A percentile compares a stretch with the other conserved stretches of the same genome.
Conservation (phyloP, 2,888 invertebrate genomes). For the Volucella zonaria region DNA sequence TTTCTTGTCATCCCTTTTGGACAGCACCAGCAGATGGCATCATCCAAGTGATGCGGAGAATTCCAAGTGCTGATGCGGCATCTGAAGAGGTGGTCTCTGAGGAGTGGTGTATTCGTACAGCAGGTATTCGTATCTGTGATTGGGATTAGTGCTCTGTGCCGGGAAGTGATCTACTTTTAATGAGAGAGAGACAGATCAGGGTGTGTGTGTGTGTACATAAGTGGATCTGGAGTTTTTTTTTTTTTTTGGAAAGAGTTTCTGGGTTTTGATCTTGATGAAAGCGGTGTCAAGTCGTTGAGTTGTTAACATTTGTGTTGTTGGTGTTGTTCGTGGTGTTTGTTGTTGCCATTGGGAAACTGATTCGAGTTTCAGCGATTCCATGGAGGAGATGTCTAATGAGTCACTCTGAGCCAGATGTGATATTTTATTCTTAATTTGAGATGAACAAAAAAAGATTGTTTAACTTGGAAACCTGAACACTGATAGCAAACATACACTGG, state of each 20-base stretch:
- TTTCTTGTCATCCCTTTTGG: slow-evolving; percentile 71
- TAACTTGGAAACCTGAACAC: no score
- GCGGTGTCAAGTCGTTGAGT: slow-evolving; percentile 42
- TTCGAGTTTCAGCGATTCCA: not conserved
- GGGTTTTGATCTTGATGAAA: slow-evolving; percentile 28
- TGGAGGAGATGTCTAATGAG: slow-evolving; percentile 1
- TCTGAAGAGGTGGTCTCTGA: not conserved
- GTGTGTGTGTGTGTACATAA: slow-evolving; percentile 40
- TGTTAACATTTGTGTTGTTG: slow-evolving; percentile 53
- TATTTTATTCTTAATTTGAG: no score
- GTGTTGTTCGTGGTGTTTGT: slow-evolving; percentile 8
- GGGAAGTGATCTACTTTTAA: slow-evolving; percentile 71
- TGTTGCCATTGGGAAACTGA: slow-evolving; percentile 36
- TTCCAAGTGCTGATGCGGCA: slow-evolving; percentile 3
- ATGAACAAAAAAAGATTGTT: no score
- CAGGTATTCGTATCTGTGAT: slow-evolving; percentile 48
- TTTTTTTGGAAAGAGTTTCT: slow-evolving; percentile 4
- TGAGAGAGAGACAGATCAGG: slow-evolving; percentile 46
- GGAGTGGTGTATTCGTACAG: not conserved
- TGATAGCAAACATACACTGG: no score
- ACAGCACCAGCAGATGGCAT: slow-evolving; percentile 40
- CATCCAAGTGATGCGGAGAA: not conserved
- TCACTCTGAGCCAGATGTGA: not conserved
- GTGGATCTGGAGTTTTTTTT: slow-evolving; percentile 37
- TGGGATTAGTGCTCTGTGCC: slow-evolving; percentile 51